Conservation (phyloP, 2,113 vertebrate genomes). For the Cyanoliseus patagonus region DNA sequence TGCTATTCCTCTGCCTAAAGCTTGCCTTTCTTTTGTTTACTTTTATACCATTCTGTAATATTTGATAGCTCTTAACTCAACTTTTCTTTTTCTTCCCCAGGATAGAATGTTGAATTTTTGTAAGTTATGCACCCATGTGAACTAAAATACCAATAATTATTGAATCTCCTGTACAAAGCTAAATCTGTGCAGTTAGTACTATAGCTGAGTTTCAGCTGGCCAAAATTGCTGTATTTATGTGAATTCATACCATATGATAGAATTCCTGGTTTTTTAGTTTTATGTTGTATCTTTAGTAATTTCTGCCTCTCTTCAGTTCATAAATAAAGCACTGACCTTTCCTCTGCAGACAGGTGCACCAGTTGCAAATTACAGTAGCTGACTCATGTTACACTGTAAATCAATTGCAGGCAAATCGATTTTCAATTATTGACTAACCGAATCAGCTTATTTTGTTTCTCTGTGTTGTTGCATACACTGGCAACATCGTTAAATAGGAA, state of each 20-base stretch:
- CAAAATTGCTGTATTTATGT: constrained; percentile 21
- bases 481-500: neutral
- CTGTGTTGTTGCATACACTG: neutral
- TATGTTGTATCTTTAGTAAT: neutral
- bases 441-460: neutral
- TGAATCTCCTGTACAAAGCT: neutral
- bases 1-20: neutral
- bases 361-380: neutral
- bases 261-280: constrained; percentile 14
- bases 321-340: neutral
- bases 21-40: neutral
- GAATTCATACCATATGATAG: neutral
- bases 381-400: neutral
- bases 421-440: neutral
- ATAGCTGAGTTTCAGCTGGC: neutral
- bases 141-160: neutral
- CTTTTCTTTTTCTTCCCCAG: neutral
- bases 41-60: neutral
- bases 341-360: neutral
- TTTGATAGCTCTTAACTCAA: neutral
- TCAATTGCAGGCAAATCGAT: neutral
- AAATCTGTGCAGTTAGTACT: neutral
- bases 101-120: neutral
- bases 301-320: neutral
- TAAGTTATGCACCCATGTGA: neutral